A percentile compares a stretch with the other conserved stretches of the same genome.
phyloP scores from a whole-genome alignment of 2,888 invertebrate genomes.

The Cosmorhoe ocellata region DNA sequence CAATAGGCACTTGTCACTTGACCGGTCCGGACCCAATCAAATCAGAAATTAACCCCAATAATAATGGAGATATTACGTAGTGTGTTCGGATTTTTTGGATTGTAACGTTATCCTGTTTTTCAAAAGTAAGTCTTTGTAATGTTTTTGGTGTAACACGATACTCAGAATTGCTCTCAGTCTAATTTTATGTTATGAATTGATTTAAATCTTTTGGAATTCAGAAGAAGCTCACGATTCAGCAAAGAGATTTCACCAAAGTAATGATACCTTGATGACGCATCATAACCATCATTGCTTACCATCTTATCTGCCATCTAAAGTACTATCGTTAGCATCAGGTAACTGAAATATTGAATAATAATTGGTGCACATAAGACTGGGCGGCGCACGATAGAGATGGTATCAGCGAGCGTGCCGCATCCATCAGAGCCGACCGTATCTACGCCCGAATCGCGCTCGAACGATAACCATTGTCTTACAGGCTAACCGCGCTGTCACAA shows the following conservation, averaged over 20 bases:
- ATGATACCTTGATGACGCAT: conserved; percentile 19
- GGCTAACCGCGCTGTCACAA: conserved; percentile 23
- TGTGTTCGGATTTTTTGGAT: not conserved
- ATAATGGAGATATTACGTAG: conserved; percentile 27
- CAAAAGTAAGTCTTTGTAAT: not conserved
- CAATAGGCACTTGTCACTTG: conserved; percentile 64
- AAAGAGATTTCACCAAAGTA: conserved; percentile 13
- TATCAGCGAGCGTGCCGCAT: conserved; percentile 78
- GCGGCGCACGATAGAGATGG: conserved; percentile 65
- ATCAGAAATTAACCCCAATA: conserved; percentile 64
- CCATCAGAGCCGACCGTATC: conserved; percentile 72
- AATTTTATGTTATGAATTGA: too few relatives aligned
- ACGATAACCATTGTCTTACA: conserved; percentile 76
- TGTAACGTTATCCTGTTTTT: not conserved
- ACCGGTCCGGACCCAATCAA: conserved; percentile 60
- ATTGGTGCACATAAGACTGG: conserved; percentile 70
- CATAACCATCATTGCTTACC: conserved; percentile 13
- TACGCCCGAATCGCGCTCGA: conserved; percentile 62
- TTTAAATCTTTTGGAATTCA: not conserved
- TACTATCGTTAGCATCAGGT: conserved; percentile 26
- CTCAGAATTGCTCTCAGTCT: too few relatives aligned
- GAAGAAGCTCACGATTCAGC: conserved; percentile 2
- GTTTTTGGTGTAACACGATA: too few relatives aligned
- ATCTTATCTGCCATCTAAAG: conserved; percentile 19
- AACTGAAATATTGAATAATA: conserved; percentile 75